These are phyloP conservation scores for Dolichotis patagonum DNA, from an alignment of 2,113 vertebrate species.

Conservation along the genomic window DNA sequence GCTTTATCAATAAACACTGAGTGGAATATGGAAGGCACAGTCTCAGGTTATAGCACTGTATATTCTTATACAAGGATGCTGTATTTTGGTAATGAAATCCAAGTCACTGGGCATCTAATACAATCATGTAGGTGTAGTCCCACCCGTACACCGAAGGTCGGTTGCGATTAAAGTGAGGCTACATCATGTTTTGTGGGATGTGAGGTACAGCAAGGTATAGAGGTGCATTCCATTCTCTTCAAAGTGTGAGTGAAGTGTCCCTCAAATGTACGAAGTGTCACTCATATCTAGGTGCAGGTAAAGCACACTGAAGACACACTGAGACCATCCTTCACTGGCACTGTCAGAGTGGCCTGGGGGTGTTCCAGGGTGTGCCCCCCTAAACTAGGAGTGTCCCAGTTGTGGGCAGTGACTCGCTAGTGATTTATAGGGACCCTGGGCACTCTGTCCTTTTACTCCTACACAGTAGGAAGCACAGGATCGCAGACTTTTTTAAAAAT, in stretches of 20 bases:
- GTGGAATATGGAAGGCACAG: background rate
- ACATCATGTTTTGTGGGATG: background rate
- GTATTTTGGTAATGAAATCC: background rate
- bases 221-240: background rate
- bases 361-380: background rate
- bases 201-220: background rate
- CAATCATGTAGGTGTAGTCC: background rate
- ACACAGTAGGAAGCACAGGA: background rate
- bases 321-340: background rate
- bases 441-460: background rate
- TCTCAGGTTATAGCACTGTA: background rate
- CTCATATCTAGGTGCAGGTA: background rate
- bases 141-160: accelerated
- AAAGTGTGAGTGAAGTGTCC: background rate
- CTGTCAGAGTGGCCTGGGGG: background rate
- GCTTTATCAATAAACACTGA: background rate
- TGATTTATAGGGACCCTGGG: background rate
- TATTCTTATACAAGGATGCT: background rate
- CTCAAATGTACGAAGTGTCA: background rate
- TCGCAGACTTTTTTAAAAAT: background rate
- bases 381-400: background rate
- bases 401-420: background rate
- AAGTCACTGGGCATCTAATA: background rate
- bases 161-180: too few species aligned
- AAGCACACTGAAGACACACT: background rate